phyloP scores from a whole-genome alignment of 2,113 vertebrate genomes.

The Ictalurus furcatus region DNA sequence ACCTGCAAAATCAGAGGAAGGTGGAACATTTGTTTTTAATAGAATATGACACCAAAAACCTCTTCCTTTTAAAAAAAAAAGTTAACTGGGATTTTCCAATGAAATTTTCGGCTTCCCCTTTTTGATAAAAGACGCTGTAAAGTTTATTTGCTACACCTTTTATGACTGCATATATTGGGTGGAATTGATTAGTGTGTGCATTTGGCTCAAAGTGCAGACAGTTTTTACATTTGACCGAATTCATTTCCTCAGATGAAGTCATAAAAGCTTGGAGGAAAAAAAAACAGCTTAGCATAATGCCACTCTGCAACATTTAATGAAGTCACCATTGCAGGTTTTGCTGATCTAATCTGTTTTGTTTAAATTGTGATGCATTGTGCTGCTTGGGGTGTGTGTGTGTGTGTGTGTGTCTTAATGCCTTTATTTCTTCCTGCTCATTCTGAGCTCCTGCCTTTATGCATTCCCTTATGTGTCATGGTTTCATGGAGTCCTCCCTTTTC shows the following conservation, averaged over 20 bases:
- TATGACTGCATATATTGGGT: not conserved
- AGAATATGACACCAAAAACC: not conserved
- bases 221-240: not conserved
- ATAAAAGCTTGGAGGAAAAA: not conserved
- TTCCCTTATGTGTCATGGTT: constrained; percentile 31
- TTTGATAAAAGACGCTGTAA: not conserved
- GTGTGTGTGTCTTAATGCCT: not conserved
- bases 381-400: not conserved
- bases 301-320: not conserved
- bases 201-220: not conserved
- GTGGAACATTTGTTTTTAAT: not conserved
- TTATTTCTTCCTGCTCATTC: constrained; percentile 18
- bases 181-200: not conserved
- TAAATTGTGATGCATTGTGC: not conserved
- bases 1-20: not conserved
- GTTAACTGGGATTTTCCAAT: not conserved
- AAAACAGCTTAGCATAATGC: not conserved
- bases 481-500: constrained; percentile 22
- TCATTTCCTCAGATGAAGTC: not conserved
- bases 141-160: not conserved
- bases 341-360: not conserved
- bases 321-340: too few species aligned
- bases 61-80: not conserved
- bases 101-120: not conserved
- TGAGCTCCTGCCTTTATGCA: constrained; percentile 13